Base-by-base conservation (phyloP, 92 coral and sea anemone species). In the Diadumene lineata region DNA sequence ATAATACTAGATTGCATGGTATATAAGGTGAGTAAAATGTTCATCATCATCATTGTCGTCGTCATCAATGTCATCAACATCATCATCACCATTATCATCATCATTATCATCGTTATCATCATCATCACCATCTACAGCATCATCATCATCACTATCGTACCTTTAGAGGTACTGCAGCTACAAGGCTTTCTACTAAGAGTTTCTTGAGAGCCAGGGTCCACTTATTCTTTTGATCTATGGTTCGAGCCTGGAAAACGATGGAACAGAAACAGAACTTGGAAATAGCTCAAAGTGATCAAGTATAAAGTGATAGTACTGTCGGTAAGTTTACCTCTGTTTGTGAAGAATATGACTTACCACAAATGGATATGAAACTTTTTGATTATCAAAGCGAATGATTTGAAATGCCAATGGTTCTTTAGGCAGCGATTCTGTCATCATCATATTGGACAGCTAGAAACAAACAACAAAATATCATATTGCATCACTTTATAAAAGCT, bases 361-460 rank as follows among this genome's bases (percentile, higher is more conserved):
- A 46, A 94, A 94, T 0, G 92, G 66, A 65, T 91, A 88, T 24
- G 80, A 78, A 46, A 91, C 86, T 79, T 94, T 94, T 83, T 92
- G 93, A 67, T 94, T 92, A 65, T 94, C 93, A 69, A 88, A 94
- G 34, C 92, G 91, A 73, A 94, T 92, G 64, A 94, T 88, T 75
- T 88, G 93, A 77, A 94, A 94, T 43, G 96, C 93, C 55, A 94
- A 77, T 8, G 97, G 98, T 60, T 94, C 98, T 56, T 92, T 88
- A 34, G 93, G 82, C 11, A 94, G 78, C 11, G 97, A 88, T 43
- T 94, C 98, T 17, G 93, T 78, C 90, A 94, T 71, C 98, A 94
- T 94, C 98, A 94, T 91, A 84, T 94, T 94, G 10, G 93, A 92
- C 50, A 87, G 82, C 98, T 94, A 72, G 19, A 79, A 50, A 69